Percentiles rank a stretch among this genome's conserved stretches.
These are phyloP conservation scores for Lates calcarifer DNA, from an alignment of 2,113 vertebrate species.

Conservation along the genomic window DNA sequence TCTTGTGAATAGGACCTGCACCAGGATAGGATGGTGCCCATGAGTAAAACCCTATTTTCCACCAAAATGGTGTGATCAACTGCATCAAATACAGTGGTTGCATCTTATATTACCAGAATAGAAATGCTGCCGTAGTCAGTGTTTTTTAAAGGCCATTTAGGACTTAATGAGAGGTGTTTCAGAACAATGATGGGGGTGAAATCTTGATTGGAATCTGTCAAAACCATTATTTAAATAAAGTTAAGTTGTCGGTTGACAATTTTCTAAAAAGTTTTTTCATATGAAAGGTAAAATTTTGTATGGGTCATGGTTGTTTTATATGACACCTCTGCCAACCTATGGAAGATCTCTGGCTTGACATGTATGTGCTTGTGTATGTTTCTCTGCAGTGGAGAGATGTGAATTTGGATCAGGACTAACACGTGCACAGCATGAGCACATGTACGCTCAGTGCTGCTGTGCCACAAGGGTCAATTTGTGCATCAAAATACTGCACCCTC, in stretches of 20 bases:
- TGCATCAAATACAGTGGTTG: neutral
- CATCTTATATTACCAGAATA: neutral
- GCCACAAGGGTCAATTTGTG: conserved; percentile 52
- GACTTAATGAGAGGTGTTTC: neutral
- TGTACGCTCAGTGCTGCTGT: conserved; percentile 7
- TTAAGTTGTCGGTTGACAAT: neutral
- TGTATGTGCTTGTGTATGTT: neutral
- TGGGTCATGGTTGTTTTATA: neutral
- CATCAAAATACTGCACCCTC: conserved; percentile 51
- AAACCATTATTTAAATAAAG: neutral
- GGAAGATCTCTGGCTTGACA: neutral
- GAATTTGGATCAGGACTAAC: conserved; percentile 12
- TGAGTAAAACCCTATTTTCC: neutral
- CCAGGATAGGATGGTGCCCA: neutral
- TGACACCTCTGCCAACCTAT: neutral
- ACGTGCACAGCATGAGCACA: conserved; percentile 18
- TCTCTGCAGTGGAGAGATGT: neutral
- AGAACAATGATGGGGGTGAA: neutral
- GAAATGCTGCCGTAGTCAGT: neutral
- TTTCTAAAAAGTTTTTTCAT: neutral
- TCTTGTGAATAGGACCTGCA: neutral
- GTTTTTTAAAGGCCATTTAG: neutral
- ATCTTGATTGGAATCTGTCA: neutral
- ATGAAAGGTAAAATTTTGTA: neutral
- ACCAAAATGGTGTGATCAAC: neutral